phyloP scores from a whole-genome alignment of 37 sponge, comb jelly and placozoan genomes.

The Chondrilla cf. caribensis region DNA sequence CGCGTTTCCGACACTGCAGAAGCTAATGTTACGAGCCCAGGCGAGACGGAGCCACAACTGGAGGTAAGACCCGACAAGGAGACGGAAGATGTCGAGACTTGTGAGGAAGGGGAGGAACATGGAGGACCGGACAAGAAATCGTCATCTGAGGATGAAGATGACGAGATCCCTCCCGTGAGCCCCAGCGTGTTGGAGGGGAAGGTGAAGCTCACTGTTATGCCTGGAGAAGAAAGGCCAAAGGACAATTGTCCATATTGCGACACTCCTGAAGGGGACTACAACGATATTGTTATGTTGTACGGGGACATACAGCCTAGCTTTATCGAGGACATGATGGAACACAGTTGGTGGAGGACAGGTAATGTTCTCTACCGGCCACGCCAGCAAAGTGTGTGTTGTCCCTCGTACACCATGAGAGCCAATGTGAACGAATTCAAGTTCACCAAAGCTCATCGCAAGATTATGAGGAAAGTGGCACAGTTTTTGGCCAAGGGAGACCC shows the following conservation, averaged over 20 bases:
- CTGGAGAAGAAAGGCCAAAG: not conserved
- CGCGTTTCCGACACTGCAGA: too few relatives aligned
- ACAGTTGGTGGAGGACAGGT: slow-evolving; percentile 73
- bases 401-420: slow-evolving; percentile 60
- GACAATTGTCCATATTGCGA: slow-evolving; percentile 70
- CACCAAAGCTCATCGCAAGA: slow-evolving; percentile 51
- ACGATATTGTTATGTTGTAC: slow-evolving; percentile 31
- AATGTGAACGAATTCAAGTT: slow-evolving; percentile 46
- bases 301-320: slow-evolving; percentile 45
- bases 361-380: slow-evolving; percentile 61
- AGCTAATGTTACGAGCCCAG: not conserved
- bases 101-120: not conserved
- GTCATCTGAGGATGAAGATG: not conserved
- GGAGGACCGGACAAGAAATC: not conserved
- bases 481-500: slow-evolving; percentile 41
- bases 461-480: slow-evolving; percentile 42
- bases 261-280: slow-evolving; percentile 31
- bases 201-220: not conserved
- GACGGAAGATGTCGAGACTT: not conserved
- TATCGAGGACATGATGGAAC: slow-evolving; percentile 56
- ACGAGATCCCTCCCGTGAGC: not conserved
- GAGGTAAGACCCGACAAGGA: not conserved
- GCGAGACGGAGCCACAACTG: not conserved
- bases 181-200: not conserved
- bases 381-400: slow-evolving; percentile 61